Base-by-base conservation (phyloP, 2,113 vertebrate species). In the Daboia siamensis region DNA sequence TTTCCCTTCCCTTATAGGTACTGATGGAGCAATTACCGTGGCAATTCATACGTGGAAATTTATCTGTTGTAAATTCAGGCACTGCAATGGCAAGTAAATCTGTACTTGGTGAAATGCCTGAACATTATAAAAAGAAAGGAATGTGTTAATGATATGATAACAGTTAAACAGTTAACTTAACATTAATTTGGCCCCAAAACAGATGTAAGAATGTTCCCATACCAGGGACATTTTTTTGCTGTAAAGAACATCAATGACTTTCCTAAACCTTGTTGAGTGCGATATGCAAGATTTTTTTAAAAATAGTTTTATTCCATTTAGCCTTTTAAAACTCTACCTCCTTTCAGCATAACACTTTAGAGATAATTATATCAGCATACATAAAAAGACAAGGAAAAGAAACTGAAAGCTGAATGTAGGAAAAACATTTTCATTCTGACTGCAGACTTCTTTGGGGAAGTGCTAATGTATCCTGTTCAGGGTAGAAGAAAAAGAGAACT, bases 401-500 rank as follows among this genome's bases (percentile, higher is more conserved):
- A 92, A 59, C 94, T 80, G 93, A 95, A 96, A 95, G 90, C 96
- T 94, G 94, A 94, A 54, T 88, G 92, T 92, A 94, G 55, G 93
- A 95, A 96, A 95, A 94, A 93, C 92, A 90, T 95, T 95, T 95
- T 94, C 95, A 91, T 94, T 95, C 90, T 95, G 91, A 94, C 94
- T 80, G 29, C 84, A 95, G 89, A 91, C 20, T 46, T 94, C 1
- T 92, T 95, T 46, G 11, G 46, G 80, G 86, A 94, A 94, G n/a
- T 13, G 74, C 64, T 93, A 94, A 96, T 94, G 1, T 94, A 88
- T 88, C 52, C 86, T 94, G 94, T 3, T 0, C 80, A 92, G 87
- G n/a, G 93, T 0, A 26, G 85, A 26, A 57, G 57, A 52, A 84
- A 88, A 13, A 87, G 13, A 46, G n/a, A 9, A 64, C 39, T n/a